A percentile compares a stretch with the other conserved stretches of the same genome.
Conservation (phyloP, 2,113 vertebrate genomes). For the Mirza zaza region DNA sequence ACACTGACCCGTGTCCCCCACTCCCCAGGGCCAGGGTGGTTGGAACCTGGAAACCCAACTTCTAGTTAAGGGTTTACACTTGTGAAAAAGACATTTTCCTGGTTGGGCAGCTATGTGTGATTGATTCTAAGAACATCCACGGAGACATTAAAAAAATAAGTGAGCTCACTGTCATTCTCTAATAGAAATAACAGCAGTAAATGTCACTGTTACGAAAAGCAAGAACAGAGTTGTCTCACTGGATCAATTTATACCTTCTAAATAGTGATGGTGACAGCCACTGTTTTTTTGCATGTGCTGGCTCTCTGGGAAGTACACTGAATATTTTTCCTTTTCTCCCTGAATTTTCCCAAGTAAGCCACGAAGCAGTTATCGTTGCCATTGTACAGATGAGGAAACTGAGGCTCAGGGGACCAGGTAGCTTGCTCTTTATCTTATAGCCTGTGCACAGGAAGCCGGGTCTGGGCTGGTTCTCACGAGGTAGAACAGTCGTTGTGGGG, state of each 20-base stretch:
- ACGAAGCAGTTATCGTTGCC: rapidly evolving
- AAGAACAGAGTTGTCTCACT: rapidly evolving
- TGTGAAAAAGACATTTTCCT: not conserved
- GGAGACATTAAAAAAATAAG: not conserved
- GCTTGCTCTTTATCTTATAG: rapidly evolving
- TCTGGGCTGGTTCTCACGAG: too few species aligned
- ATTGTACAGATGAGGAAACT: not conserved
- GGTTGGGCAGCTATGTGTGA: not conserved
- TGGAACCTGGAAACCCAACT: too few species aligned
- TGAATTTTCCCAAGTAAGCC: not conserved
- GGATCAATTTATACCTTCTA: rapidly evolving
- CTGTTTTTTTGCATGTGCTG: rapidly evolving
- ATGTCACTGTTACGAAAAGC: rapidly evolving
- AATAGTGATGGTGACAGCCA: rapidly evolving
- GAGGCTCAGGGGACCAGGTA: not conserved
- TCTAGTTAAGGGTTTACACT: rapidly evolving
- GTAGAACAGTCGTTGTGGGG: too few species aligned
- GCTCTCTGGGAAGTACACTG: not conserved
- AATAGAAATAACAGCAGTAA: not conserved
- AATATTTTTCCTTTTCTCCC: too few species aligned
- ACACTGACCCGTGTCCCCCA: too few species aligned
- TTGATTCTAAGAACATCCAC: not conserved
- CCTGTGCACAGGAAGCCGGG: too few species aligned
- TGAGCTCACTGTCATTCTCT: not conserved
- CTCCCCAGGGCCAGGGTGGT: not conserved